Conservation (phyloP, 2,888 invertebrate species). For the Tromatobia lineatoria region DNA sequence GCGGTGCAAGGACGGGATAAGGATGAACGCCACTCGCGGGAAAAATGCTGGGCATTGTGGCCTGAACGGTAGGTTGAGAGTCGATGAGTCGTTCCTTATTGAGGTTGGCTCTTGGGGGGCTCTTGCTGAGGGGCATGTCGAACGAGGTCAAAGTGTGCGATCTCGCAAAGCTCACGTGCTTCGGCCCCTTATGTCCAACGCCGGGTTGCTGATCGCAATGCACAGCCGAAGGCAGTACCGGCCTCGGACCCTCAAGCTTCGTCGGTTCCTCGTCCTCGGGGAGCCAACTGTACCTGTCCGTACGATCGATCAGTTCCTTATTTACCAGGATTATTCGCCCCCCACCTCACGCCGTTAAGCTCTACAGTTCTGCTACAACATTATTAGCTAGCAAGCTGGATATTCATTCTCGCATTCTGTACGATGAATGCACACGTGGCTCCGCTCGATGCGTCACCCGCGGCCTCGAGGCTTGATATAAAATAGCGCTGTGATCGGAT, state of each 20-base stretch:
- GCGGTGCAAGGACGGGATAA: conserved; percentile 73
- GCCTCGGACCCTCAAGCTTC: conserved; percentile 91
- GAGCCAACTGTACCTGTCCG: conserved; percentile 90
- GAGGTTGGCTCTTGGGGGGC: conserved; percentile 85
- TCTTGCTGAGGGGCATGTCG: conserved; percentile 87
- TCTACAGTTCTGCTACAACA: neutral
- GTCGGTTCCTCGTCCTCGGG: conserved; percentile 91
- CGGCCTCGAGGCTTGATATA: conserved; percentile 8
- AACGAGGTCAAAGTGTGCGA: conserved; percentile 95
- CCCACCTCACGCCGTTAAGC: neutral
- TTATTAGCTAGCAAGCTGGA: neutral
- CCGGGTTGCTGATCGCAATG: conserved; percentile 80
- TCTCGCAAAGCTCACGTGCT: conserved; percentile 96
- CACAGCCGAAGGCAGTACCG: conserved; percentile 78
- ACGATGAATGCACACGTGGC: neutral
- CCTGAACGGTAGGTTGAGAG: conserved; percentile 82
- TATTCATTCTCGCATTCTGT: neutral
- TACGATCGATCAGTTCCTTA: conserved; percentile 26
- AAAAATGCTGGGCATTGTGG: conserved; percentile 71
- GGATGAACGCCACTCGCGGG: conserved; percentile 75
- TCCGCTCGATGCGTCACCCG: conserved; percentile 1
- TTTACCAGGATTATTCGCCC: conserved; percentile 30
- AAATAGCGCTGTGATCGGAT: neutral
- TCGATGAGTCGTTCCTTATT: conserved; percentile 85
- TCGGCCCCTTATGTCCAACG: conserved; percentile 86